Conservation (phyloP, 2,888 invertebrate genomes). For the Endomychus coccineus region DNA sequence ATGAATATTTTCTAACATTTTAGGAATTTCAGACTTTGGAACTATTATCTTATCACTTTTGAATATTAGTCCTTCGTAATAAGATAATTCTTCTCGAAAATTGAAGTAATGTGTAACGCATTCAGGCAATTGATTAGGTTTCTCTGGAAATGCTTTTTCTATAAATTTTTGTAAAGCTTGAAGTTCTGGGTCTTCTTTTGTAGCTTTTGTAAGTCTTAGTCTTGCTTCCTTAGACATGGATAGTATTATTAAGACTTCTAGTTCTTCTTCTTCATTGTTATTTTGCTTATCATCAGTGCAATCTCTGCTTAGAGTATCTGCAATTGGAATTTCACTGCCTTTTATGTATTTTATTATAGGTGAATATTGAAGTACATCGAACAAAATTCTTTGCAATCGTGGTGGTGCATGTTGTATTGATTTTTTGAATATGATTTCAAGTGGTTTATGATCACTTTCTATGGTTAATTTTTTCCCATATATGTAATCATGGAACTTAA, state of each 20-base stretch:
- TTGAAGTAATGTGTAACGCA: constrained; percentile 7
- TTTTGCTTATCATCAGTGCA: not conserved
- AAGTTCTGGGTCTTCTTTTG: not conserved
- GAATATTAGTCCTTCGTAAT: not conserved
- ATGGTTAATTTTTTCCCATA: constrained; percentile 4
- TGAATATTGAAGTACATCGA: too few species aligned
- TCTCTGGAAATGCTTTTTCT: constrained; percentile 7
- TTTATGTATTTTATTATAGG: too few species aligned
- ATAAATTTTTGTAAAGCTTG: too few species aligned
- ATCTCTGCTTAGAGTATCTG: constrained; percentile 5
- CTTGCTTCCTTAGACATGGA: constrained; percentile 2
- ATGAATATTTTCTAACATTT: too few species aligned
- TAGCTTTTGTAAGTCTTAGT: constrained; percentile 3
- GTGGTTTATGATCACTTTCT: too few species aligned
- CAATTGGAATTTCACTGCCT: too few species aligned
- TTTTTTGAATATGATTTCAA: constrained; percentile 4
- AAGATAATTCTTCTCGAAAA: constrained; percentile 6
- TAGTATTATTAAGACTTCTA: constrained; percentile 5
- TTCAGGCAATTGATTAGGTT: not conserved
- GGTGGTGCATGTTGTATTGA: constrained; percentile 3
- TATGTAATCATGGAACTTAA: too few species aligned
- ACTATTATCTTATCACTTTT: too few species aligned
- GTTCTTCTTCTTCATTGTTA: constrained; percentile 3
- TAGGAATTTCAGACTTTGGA: too few species aligned
- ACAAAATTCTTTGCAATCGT: constrained; percentile 6